Base-by-base conservation (phyloP, 2,888 invertebrate genomes). In the Shargacucullia verbasci region DNA sequence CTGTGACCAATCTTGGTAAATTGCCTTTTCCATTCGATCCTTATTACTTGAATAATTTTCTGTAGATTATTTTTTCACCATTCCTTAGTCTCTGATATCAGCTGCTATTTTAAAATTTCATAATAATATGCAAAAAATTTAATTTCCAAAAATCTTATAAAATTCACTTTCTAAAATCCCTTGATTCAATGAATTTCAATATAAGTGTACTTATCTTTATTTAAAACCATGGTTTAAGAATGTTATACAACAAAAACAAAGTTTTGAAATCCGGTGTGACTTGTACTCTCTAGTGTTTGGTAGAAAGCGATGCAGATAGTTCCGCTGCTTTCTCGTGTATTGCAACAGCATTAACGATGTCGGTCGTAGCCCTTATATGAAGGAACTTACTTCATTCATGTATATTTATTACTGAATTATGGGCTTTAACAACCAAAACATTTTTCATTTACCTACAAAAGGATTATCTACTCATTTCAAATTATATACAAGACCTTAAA, bases 251-350 rank as follows among this genome's bases (percentile, higher is more conserved):
- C 20, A 41, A 40, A 31, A 48, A 46, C 14, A 29, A 40, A 35
- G 39, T 55, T 48, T 57, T 52, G 8, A 72, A 69, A 72, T 72
- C 76, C 73, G 73, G 76, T 72, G 48, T 72, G 45, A 69, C 76
- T 65, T 62, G 75, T 69, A 57, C 20, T 20, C 20, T 20, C 47
- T n/a, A 52, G 59, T 61, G 68, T 68, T 63, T 59, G 56, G 56
- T 75, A 73, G 73, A 73, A 73, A 73, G 73, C 60, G 54, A 65
- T 58, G 61, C 25, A 49, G 59, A 57, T 66, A 59, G 56, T 62
- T 62, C 49, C 55, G 56, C 46, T 49, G 73, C 73, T 73, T 73
- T 73, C 73, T 69, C 72, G 45, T 55, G 55, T 54, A 54, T 59
- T 67, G 49, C 53, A 56, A 59, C 63, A 63, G 38, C 47, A 37